phyloP scores from a whole-genome alignment of 2,113 vertebrate species.

The Campylorhamphus procurvoides region DNA sequence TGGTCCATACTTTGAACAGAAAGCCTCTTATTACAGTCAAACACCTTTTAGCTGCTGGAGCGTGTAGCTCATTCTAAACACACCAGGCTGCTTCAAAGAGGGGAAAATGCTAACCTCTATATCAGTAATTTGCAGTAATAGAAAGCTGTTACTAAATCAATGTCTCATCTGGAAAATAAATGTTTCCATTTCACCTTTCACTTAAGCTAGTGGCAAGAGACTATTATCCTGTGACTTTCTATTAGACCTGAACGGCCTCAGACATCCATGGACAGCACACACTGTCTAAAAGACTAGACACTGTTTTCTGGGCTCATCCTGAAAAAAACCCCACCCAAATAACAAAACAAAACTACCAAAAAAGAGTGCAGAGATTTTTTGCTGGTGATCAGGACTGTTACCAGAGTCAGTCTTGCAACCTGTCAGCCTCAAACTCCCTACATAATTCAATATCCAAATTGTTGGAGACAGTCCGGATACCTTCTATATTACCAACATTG shows the following conservation, averaged over 20 bases:
- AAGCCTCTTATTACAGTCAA: not conserved
- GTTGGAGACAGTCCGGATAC: not conserved
- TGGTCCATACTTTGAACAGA: not conserved
- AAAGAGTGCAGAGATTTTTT: not conserved
- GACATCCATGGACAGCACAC: not conserved
- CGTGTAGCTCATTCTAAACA: not conserved
- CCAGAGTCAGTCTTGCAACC: not conserved
- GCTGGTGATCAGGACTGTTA: not conserved
- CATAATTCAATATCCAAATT: not conserved
- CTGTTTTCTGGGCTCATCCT: not conserved
- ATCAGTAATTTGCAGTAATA: conserved; percentile 28
- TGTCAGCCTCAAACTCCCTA: not conserved
- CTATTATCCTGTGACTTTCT: not conserved
- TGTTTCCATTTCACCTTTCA: conserved; percentile 31
- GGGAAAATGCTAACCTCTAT: not conserved
- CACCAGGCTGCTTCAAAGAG: not conserved
- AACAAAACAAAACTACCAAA: not conserved
- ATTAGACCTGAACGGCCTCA: not conserved
- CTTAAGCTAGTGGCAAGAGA: not conserved
- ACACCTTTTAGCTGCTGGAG: not conserved
- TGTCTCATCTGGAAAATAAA: conserved; percentile 43
- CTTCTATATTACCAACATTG: not conserved
- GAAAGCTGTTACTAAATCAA: conserved; percentile 42
- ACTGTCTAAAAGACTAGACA: not conserved
- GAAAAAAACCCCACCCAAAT: not conserved